A percentile compares a stretch with the other conserved stretches of the same genome.
These are phyloP conservation scores for Lordiphosa collinella DNA, from an alignment of 1,140 invertebrate species.

Conservation along the genomic window DNA sequence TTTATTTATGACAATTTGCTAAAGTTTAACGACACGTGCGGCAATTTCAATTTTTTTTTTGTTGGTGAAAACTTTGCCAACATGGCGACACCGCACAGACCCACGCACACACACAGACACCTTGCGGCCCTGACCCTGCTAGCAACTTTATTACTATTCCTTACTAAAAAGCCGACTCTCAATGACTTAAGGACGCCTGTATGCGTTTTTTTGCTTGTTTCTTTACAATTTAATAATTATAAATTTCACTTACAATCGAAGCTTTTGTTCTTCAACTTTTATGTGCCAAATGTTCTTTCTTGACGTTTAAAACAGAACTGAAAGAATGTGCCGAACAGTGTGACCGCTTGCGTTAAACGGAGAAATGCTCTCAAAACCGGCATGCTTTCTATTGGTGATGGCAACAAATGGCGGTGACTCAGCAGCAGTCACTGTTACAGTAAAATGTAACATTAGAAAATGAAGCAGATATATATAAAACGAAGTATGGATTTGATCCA, in stretches of 20 bases:
- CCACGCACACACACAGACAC: too few relatives aligned
- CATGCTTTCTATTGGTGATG: too few relatives aligned
- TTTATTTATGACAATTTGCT: neutral
- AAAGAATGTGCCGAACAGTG: conserved; percentile 38
- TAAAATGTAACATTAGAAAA: too few relatives aligned
- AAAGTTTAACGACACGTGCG: conserved; percentile 17
- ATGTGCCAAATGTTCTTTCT: conserved; percentile 21
- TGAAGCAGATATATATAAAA: too few relatives aligned
- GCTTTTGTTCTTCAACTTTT: conserved; percentile 16
- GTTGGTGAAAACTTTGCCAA: conserved; percentile 44
- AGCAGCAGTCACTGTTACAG: too few relatives aligned
- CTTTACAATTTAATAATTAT: too few relatives aligned
- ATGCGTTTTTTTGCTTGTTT: too few relatives aligned
- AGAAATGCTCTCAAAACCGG: too few relatives aligned
- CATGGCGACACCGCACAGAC: conserved; percentile 40
- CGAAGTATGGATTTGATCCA: too few relatives aligned
- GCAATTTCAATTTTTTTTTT: neutral
- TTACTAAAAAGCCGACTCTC: too few relatives aligned
- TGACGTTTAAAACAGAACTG: conserved; percentile 61
- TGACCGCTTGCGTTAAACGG: neutral
- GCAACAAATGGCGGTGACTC: too few relatives aligned
- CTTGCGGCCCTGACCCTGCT: neutral
- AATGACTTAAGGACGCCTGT: too few relatives aligned
- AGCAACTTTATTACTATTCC: neutral
- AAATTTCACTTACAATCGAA: conserved; percentile 41